Evolutionary conservation across 2,888 invertebrate genomes (phyloP).

Genomic region (Lordiphosa andalusiaca): DNA sequence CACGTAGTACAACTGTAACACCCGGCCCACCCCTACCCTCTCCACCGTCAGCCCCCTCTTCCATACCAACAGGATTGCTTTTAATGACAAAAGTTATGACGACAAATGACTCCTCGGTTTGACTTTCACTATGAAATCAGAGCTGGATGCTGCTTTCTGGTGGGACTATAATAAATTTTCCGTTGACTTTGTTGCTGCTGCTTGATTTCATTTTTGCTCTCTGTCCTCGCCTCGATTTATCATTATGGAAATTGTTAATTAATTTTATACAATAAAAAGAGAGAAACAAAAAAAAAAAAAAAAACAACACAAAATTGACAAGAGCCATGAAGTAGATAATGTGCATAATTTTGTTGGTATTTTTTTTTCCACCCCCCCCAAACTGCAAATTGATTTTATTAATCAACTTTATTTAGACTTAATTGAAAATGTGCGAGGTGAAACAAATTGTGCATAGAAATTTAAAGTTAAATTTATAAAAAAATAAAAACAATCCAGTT

Average conservation of each 20-base stretch:
- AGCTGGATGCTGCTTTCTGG: conserved; percentile 24
- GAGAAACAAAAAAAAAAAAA: too few species aligned
- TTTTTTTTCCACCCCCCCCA: conserved; percentile 1
- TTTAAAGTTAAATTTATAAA: background rate
- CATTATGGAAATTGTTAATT: conserved; percentile 66
- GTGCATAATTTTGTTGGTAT: conserved; percentile 45
- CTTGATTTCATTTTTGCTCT: conserved; percentile 47
- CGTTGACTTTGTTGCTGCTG: conserved; percentile 31
- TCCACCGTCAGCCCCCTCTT: conserved; percentile 1
- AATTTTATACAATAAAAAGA: conserved; percentile 31
- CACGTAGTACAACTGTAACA: conserved; percentile 42
- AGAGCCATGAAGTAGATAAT: conserved; percentile 19
- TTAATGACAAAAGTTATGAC: conserved; percentile 71
- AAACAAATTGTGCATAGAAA: background rate
- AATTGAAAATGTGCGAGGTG: conserved; percentile 42
- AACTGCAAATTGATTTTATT: conserved; percentile 57
- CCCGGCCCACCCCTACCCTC: conserved; percentile 16
- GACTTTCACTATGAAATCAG: conserved; percentile 69
- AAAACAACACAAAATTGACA: conserved; percentile 4
- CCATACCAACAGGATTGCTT: conserved; percentile 23
- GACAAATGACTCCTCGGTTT: conserved; percentile 65
- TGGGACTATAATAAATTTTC: conserved; percentile 64
- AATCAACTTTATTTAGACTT: conserved; percentile 61
- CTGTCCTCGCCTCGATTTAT: conserved; percentile 44
- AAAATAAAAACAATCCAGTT: too few species aligned